Base-by-base conservation (phyloP, 2,113 vertebrate species). In the Saccopteryx leptura region DNA sequence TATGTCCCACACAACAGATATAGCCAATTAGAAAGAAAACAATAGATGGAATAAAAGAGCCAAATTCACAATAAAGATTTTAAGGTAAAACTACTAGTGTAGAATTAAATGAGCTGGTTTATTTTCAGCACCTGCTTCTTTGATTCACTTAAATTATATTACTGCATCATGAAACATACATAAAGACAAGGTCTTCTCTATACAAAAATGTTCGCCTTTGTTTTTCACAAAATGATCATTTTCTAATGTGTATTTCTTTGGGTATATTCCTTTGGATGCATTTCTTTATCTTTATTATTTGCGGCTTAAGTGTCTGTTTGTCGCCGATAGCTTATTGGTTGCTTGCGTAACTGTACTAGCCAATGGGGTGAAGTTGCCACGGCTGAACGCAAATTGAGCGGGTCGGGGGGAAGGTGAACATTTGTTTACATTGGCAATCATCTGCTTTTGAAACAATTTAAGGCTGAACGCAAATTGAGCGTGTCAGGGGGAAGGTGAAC, bases 31-130 rank as follows among this genome's bases (percentile, higher is more conserved):
- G 19, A 74, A 93, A 81, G 63, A 80, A 92, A 94, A 76, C 65
- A 78, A 72, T 6, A 50, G 1, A 66, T 65, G 24, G 76, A 93
- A 72, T 9, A 3, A 12, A 83, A 90, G 80, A 11, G 11, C 33
- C 48, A 81, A 66, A 92, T 85, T 88, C 39, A 83, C 21, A 75
- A 46, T 87, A 61, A 90, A 71, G 7, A 94, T 94, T 19, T 91
- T 60, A 83, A 82, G 61, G 61, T 72, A 84, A 81, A 58, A 18
- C 21, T 50, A 14, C 0, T 75, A 52, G 4, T 54, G 3, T 46
- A 84, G 33, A 76, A 74, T 61, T 26, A 97, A 93, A 90, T 28
- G 33, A 87, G 5, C 84, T 26, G 8, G 18, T 88, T 66, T 83
- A 75, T 91, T 94, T 96, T 89, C 39, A 94, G 18, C 2, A 26